These are phyloP conservation scores for Epizoanthus scotinus DNA, from an alignment of 92 coral and sea anemone genomes.

Conservation along the genomic window DNA sequence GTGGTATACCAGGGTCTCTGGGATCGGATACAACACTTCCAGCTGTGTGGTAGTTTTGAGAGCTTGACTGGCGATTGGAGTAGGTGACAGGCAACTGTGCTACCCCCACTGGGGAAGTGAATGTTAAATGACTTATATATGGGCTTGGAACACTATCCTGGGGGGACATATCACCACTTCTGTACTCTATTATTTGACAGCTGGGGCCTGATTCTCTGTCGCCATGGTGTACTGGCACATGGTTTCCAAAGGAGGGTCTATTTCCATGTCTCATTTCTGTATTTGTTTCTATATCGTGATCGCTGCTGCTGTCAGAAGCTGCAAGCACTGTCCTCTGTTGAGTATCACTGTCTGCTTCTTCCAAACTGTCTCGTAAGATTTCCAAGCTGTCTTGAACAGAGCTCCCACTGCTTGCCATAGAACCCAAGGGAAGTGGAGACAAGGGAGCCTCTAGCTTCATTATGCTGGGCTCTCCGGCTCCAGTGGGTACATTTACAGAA, in stretches of 20 bases:
- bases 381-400: conserved; percentile 68
- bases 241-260: neutral
- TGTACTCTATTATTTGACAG: neutral
- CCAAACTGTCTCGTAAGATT: conserved; percentile 67
- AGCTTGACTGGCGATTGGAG: neutral
- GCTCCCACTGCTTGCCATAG: neutral
- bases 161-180: conserved; percentile 2
- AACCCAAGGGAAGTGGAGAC: neutral
- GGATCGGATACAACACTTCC: neutral
- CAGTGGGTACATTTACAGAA: neutral
- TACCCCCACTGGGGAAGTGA: conserved; percentile 5
- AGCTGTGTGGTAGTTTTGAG: neutral
- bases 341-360: conserved; percentile 21
- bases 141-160: conserved; percentile 21
- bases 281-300: neutral
- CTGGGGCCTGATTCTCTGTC: neutral
- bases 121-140: conserved; percentile 17
- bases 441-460: neutral
- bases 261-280: no score
- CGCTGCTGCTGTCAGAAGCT: neutral
- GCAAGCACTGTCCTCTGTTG: neutral
- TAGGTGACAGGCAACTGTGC: neutral
- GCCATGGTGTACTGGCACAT: neutral
- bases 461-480: conserved; percentile 9
- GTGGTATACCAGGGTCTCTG: neutral